These are phyloP conservation scores for Charadrius vociferus DNA, from an alignment of 2,113 vertebrate genomes.

Conservation along the genomic window DNA sequence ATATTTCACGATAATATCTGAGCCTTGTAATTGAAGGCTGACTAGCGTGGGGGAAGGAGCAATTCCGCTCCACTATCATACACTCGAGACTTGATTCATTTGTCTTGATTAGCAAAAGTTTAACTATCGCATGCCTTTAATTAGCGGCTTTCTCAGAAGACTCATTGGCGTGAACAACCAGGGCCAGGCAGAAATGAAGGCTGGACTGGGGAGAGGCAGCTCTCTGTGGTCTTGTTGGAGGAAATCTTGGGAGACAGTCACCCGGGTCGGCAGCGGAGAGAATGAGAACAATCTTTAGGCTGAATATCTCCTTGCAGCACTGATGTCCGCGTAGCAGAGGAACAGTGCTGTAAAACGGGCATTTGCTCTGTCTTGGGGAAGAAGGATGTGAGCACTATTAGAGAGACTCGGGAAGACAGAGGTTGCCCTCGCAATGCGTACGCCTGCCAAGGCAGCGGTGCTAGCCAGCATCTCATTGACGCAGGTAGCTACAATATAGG, in stretches of 20 bases:
- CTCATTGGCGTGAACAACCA: neutral
- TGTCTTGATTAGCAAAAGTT: constrained; percentile 68
- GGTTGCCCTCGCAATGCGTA: neutral
- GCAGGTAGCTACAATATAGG: neutral
- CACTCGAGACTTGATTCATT: constrained; percentile 16
- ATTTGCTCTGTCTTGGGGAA: neutral
- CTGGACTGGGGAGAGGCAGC: neutral
- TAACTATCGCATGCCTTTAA: constrained; percentile 53
- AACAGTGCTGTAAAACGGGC: neutral
- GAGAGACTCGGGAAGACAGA: neutral
- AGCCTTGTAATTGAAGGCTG: constrained; percentile 49
- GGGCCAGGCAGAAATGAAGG: neutral
- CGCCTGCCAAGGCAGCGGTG: neutral
- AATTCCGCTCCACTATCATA: neutral
- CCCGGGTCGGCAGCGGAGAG: neutral
- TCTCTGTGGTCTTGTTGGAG: neutral
- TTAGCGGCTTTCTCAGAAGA: constrained; percentile 44
- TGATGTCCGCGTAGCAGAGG: neutral
- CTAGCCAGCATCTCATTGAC: neutral
- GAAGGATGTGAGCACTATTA: neutral
- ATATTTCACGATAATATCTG: constrained; percentile 49
- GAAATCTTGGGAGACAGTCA: neutral
- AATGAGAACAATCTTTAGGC: neutral
- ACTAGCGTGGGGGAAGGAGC: neutral
- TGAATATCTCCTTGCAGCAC: neutral